Evolutionary conservation across 2,888 invertebrate genomes (phyloP).

Genomic region (Octonoba sinensis): DNA sequence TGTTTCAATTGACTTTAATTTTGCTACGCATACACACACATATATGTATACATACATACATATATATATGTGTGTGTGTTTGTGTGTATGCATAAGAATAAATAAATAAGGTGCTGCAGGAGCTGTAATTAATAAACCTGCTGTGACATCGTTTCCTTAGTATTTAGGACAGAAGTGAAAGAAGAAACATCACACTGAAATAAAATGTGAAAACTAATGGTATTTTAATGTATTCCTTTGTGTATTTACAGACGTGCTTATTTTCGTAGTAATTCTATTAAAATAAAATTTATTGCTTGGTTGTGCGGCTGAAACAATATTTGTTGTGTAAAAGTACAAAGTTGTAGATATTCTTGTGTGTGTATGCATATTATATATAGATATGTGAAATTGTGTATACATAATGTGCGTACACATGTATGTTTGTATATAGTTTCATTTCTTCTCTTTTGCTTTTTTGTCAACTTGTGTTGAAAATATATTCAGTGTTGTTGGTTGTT

Average conservation of each 20-base stretch:
- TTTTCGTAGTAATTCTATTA: slow-evolving; percentile 55
- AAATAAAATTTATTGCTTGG: slow-evolving; percentile 43
- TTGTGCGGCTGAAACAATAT: slow-evolving; percentile 55
- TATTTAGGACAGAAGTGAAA: slow-evolving; percentile 15
- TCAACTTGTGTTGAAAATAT: slow-evolving; percentile 58
- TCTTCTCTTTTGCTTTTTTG: slow-evolving; percentile 46
- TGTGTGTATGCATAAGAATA: too few species aligned
- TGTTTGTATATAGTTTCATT: slow-evolving; percentile 59
- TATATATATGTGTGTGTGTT: too few species aligned
- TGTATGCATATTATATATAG: slow-evolving; percentile 55
- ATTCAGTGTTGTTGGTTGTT: slow-evolving; percentile 65
- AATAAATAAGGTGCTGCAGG: slow-evolving; percentile 40
- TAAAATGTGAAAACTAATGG: slow-evolving; percentile 17
- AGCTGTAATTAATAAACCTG: slow-evolving; percentile 5
- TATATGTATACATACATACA: too few species aligned
- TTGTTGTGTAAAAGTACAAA: slow-evolving; percentile 63
- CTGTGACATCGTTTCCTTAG: slow-evolving; percentile 43
- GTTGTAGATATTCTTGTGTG: slow-evolving; percentile 60
- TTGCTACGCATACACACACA: not conserved
- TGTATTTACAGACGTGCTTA: slow-evolving; percentile 52
- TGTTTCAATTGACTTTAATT: slow-evolving; percentile 21
- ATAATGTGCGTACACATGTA: slow-evolving; percentile 55
- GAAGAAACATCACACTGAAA: slow-evolving; percentile 4
- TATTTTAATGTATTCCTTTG: slow-evolving; percentile 54
- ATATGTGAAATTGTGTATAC: slow-evolving; percentile 44